Evolutionary conservation across 2,113 vertebrate genomes (phyloP).

Genomic region (Ammodytes dubius): DNA sequence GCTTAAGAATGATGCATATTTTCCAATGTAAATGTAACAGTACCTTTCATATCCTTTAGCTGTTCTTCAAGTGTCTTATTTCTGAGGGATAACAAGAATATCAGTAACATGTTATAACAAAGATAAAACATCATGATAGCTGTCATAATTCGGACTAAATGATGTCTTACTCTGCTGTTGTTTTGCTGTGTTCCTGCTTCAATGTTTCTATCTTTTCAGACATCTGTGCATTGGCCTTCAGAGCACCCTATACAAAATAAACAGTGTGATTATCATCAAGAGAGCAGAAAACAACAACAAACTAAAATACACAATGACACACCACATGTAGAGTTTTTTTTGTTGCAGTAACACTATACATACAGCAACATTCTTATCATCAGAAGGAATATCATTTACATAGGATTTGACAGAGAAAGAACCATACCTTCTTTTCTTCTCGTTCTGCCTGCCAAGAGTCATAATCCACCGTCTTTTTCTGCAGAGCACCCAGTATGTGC

Average conservation of each 20-base stretch:
- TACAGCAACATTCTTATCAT: background rate
- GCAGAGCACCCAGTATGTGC: slow-evolving; percentile 87
- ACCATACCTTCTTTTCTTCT: slow-evolving; percentile 90
- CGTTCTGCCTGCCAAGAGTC: slow-evolving; percentile 88
- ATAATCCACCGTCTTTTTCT: slow-evolving; percentile 89
- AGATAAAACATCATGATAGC: background rate
- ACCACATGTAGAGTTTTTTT: background rate
- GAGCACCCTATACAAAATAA: slow-evolving; percentile 81
- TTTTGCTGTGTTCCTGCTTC: slow-evolving; percentile 87
- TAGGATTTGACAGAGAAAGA: background rate
- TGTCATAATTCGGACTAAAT: background rate
- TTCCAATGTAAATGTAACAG: background rate
- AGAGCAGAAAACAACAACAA: background rate
- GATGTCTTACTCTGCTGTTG: slow-evolving; percentile 84
- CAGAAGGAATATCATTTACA: background rate
- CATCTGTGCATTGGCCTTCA: slow-evolving; percentile 87
- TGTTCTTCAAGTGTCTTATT: slow-evolving; percentile 89
- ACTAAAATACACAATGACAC: background rate
- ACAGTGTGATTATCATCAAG: background rate
- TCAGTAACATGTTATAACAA: background rate
- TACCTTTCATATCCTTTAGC: slow-evolving; percentile 91
- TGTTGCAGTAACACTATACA: background rate
- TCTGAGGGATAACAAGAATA: slow-evolving; percentile 76
- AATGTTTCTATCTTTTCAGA: slow-evolving; percentile 86
- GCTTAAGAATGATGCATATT: background rate